Conservation (phyloP, 2,888 invertebrate species). For the Spilosoma lubricipeda region DNA sequence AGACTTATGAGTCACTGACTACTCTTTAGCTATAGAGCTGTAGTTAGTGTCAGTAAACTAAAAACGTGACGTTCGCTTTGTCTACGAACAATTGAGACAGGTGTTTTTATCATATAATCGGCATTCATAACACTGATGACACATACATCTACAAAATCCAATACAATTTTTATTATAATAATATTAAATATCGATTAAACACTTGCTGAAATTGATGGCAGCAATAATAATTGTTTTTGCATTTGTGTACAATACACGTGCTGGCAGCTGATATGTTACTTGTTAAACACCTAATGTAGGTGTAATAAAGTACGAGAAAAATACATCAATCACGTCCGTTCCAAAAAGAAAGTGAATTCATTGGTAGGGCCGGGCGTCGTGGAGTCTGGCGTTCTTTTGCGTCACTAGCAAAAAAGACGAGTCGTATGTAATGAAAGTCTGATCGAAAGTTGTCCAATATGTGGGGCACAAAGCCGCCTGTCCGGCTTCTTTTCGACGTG, state of each 20-base stretch:
- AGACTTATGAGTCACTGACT: slow-evolving; percentile 39
- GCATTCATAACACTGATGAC: slow-evolving; percentile 25
- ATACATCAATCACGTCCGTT: slow-evolving; percentile 46
- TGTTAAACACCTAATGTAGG: slow-evolving; percentile 24
- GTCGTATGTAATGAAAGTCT: slow-evolving; percentile 79
- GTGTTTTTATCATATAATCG: slow-evolving; percentile 25
- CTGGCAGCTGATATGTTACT: slow-evolving; percentile 8
- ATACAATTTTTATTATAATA: slow-evolving; percentile 8
- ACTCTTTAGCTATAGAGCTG: slow-evolving; percentile 29
- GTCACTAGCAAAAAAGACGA: slow-evolving; percentile 72
- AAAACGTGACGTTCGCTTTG: slow-evolving; percentile 24
- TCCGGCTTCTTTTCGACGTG: slow-evolving; percentile 65
- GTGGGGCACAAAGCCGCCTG: slow-evolving; percentile 78
- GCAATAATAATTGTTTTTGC: slow-evolving; percentile 11
- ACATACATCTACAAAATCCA: slow-evolving; percentile 7
- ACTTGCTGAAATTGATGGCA: slow-evolving; percentile 11
- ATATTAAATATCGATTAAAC: slow-evolving; percentile 1
- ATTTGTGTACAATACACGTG: slow-evolving; percentile 3
- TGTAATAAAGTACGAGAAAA: slow-evolving; percentile 34
- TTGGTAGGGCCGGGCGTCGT: slow-evolving; percentile 69
- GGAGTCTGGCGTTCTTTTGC: slow-evolving; percentile 70
- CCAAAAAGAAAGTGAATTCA: slow-evolving; percentile 70
- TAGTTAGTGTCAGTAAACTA: not conserved
- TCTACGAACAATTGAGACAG: slow-evolving; percentile 35
- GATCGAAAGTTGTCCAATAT: slow-evolving; percentile 85